These are phyloP conservation scores for Plebejus anna DNA, from an alignment of 2,888 invertebrate species.

Conservation along the genomic window DNA sequence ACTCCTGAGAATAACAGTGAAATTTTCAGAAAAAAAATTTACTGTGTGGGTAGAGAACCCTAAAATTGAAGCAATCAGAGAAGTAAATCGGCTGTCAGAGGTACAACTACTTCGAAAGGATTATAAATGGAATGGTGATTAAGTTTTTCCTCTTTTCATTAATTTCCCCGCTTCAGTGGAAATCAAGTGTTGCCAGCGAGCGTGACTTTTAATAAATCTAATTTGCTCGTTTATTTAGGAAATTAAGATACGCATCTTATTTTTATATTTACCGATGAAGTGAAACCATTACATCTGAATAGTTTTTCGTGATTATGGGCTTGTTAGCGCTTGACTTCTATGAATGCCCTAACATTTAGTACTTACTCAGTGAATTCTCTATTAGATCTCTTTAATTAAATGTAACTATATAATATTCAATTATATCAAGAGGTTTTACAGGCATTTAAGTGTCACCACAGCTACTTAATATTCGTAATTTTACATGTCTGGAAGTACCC, in stretches of 20 bases:
- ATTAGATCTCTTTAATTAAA: background rate
- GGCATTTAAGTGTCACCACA: background rate
- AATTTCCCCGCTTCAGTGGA: background rate
- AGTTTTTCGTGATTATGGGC: constrained; percentile 10
- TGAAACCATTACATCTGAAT: background rate
- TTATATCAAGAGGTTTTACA: background rate
- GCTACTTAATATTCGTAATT: constrained; percentile 5
- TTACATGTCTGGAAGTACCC: constrained; percentile 4
- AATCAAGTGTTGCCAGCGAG: constrained; percentile 24
- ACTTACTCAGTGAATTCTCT: background rate
- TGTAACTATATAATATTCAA: background rate
- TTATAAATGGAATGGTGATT: constrained; percentile 19
- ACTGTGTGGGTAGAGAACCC: background rate
- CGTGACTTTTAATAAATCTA: constrained; percentile 26
- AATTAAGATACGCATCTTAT: constrained; percentile 19
- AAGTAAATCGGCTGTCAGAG: constrained; percentile 9
- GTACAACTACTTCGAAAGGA: constrained; percentile 5
- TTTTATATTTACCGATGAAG: constrained; percentile 9
- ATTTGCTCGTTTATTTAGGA: constrained; percentile 1
- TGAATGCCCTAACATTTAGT: background rate
- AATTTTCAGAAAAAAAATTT: background rate
- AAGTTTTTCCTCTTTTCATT: constrained; percentile 8
- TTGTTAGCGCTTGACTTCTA: background rate
- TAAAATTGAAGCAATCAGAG: background rate
- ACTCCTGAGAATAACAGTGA: background rate